These are phyloP conservation scores for Archilochus colubris DNA, from an alignment of 2,113 vertebrate genomes.

Conservation along the genomic window DNA sequence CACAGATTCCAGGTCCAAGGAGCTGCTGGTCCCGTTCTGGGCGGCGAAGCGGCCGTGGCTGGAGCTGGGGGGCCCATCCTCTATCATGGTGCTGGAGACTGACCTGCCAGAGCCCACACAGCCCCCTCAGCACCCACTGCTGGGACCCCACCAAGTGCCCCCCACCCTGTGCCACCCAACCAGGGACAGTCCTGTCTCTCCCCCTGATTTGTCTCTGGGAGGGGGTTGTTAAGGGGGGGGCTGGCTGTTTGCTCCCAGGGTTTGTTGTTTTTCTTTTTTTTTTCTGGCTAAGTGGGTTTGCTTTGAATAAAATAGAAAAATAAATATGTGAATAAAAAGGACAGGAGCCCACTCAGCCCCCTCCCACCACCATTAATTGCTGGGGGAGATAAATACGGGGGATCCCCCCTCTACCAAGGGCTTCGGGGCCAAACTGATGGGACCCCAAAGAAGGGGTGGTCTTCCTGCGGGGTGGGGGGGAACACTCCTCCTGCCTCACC, in stretches of 20 bases:
- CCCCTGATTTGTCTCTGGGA: neutral
- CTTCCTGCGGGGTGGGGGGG: no score
- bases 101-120: neutral
- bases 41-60: conserved; percentile 51
- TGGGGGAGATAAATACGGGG: neutral
- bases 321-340: neutral
- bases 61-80: conserved; percentile 12
- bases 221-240: neutral
- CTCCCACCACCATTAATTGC: neutral
- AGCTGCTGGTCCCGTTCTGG: conserved; percentile 9
- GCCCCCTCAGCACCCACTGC: neutral
- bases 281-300: neutral
- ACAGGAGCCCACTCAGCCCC: fast-evolving
- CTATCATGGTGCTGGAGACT: conserved; percentile 31
- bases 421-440: neutral
- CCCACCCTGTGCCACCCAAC: neutral
- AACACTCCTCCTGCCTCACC: neutral
- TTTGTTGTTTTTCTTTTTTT: neutral
- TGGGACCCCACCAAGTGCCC: fast-evolving
- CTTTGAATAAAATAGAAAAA: neutral
- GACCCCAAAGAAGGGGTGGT: neutral
- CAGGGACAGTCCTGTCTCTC: neutral
- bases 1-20: conserved; percentile 68
- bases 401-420: neutral
- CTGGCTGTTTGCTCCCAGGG: neutral